Conservation (phyloP, 1,140 invertebrate genomes). For the Dinothrombium tinctorium region DNA sequence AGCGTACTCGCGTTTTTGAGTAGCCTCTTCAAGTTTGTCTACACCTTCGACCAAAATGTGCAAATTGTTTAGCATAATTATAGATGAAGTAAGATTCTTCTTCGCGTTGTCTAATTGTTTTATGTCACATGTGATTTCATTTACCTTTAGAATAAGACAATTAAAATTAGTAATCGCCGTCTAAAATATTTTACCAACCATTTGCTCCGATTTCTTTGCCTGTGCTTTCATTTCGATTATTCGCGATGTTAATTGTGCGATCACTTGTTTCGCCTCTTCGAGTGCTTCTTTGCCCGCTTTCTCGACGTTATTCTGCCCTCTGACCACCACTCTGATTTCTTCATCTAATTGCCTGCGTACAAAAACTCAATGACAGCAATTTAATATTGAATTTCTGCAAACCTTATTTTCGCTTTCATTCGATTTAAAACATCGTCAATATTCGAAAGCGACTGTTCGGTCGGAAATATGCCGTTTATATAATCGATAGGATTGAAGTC, state of each 20-base stretch:
- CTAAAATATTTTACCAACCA: no score
- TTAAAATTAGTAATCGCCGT: no score
- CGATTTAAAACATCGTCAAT: conserved; percentile 80
- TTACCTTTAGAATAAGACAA: no score
- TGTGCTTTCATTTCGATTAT: conserved; percentile 80
- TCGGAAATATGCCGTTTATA: conserved; percentile 90
- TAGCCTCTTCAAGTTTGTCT: conserved; percentile 39
- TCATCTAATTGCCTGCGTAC: conserved; percentile 35
- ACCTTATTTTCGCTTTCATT: conserved; percentile 45
- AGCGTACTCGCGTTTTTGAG: conserved; percentile 49
- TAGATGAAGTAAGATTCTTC: conserved; percentile 80
- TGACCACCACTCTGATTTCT: conserved; percentile 61
- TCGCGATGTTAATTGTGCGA: conserved; percentile 64
- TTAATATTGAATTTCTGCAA: no score
- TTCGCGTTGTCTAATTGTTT: conserved; percentile 98
- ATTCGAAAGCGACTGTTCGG: conserved; percentile 81
- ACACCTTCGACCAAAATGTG: conserved; percentile 94
- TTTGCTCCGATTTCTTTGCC: conserved; percentile 84
- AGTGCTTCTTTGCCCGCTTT: conserved; percentile 30
- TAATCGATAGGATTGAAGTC: conserved; percentile 88
- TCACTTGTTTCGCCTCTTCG: conserved; percentile 63
- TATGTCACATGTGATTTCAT: conserved; percentile 93
- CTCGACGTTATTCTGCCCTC: conserved; percentile 16
- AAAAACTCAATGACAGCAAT: no score
- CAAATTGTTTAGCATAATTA: conserved; percentile 89